Conservation (phyloP, 2,113 vertebrate genomes). For the Seriola rivoliana region DNA sequence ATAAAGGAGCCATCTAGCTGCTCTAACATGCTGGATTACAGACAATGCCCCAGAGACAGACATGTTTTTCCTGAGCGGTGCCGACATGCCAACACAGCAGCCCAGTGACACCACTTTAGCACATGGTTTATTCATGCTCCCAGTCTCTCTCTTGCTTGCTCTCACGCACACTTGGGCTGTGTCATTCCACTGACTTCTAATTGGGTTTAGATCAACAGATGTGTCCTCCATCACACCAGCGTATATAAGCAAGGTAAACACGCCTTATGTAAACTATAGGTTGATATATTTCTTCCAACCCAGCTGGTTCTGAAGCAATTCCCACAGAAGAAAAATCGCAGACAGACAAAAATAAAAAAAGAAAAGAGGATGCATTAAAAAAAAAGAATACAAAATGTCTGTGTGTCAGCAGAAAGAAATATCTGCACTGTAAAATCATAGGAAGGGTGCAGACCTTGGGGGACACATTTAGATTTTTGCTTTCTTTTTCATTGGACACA, state of each 20-base stretch:
- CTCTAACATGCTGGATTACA: conserved; percentile 70
- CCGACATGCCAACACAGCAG: conserved; percentile 74
- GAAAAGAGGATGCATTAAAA: not conserved
- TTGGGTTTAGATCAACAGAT: conserved; percentile 56
- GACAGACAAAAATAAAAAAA: not conserved
- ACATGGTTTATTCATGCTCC: conserved; percentile 79
- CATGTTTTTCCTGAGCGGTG: conserved; percentile 70
- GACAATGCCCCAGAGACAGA: conserved; percentile 70
- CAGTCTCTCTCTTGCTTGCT: conserved; percentile 14
- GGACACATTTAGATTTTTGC: conserved; percentile 40
- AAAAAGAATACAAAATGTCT: conserved; percentile 25
- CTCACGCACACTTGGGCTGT: conserved; percentile 53
- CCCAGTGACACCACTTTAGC: conserved; percentile 77
- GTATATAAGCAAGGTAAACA: not conserved
- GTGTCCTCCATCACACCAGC: conserved; percentile 4
- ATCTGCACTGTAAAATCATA: conserved; percentile 4
- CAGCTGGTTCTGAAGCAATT: not conserved
- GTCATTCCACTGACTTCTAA: conserved; percentile 55
- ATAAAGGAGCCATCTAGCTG: conserved; percentile 63
- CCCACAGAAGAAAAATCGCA: not conserved
- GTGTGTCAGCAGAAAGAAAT: conserved; percentile 26
- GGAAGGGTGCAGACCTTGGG: conserved; percentile 36
- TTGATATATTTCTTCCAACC: not conserved
- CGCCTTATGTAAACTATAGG: not conserved
- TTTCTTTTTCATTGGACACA: conserved; percentile 57